These are phyloP conservation scores for Sus scrofa DNA, from an alignment of 2,113 vertebrate genomes.

Conservation along the genomic window DNA sequence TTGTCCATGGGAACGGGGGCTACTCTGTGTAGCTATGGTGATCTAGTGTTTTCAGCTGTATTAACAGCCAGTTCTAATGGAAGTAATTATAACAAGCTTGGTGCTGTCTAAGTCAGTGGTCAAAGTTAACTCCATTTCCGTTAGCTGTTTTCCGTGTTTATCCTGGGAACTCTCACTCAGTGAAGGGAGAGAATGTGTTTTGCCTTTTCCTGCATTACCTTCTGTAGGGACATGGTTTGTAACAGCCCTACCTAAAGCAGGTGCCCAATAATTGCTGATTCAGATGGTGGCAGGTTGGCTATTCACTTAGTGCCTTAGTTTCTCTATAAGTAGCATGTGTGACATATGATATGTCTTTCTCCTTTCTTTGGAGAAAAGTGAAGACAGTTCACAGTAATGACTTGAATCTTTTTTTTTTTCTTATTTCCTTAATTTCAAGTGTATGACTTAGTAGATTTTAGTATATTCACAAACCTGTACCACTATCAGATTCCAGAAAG, in stretches of 20 bases:
- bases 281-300: background rate
- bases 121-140: background rate
- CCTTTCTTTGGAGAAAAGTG: conserved; percentile 6
- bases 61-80: background rate
- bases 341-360: background rate
- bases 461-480: background rate
- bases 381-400: background rate
- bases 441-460: background rate
- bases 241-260: background rate
- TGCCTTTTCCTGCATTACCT: background rate
- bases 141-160: background rate
- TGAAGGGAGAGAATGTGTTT: background rate
- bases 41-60: background rate
- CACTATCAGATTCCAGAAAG: background rate
- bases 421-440: background rate
- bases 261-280: background rate
- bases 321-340: background rate
- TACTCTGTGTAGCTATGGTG: background rate
- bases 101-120: background rate
- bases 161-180: background rate
- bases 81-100: background rate
- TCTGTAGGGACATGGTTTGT: background rate
- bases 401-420: conserved; percentile 22
- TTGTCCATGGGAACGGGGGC: background rate
- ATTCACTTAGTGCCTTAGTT: background rate